These are phyloP conservation scores for Hirtodrosophila trivittata DNA, from an alignment of 2,888 invertebrate genomes.

Conservation along the genomic window DNA sequence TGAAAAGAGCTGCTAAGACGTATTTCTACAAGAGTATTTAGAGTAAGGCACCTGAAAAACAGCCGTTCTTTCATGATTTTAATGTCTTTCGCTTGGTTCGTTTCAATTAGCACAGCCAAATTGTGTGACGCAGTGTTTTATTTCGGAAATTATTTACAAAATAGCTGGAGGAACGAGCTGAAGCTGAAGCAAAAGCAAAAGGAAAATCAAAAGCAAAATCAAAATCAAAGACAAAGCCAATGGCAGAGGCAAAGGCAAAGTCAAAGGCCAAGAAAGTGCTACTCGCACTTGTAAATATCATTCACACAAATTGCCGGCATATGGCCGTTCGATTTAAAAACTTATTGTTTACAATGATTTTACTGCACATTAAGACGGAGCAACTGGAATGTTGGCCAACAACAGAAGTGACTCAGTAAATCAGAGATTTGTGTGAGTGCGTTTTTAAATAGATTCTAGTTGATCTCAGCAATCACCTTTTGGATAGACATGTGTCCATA, in stretches of 20 bases:
- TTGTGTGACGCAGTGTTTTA: constrained; percentile 69
- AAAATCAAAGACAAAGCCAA: constrained; percentile 24
- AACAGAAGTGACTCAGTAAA: constrained; percentile 39
- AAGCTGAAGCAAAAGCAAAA: constrained; percentile 5
- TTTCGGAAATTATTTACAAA: constrained; percentile 68
- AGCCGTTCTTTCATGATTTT: constrained; percentile 14
- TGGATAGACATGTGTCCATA: constrained; percentile 17
- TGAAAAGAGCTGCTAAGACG: too few species aligned
- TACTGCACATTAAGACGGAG: constrained; percentile 32
- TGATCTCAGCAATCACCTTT: constrained; percentile 56
- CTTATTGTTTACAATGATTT: constrained; percentile 55
- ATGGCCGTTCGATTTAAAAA: constrained; percentile 42
- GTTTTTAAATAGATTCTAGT: constrained; percentile 41
- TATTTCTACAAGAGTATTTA: constrained; percentile 26
- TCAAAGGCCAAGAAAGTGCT: constrained; percentile 47
- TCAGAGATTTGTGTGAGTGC: constrained; percentile 9
- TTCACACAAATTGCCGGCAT: constrained; percentile 53
- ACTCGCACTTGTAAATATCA: constrained; percentile 58
- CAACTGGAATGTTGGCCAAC: constrained; percentile 47
- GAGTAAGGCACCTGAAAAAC: not conserved
- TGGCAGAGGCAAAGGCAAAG: constrained; percentile 21
- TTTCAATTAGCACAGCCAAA: constrained; percentile 65
- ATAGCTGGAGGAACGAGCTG: constrained; percentile 18
- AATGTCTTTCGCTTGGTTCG: constrained; percentile 49
- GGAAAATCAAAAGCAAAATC: constrained; percentile 1